Percentiles rank a stretch among this genome's conserved stretches.
Conservation (phyloP, 2,113 vertebrate genomes). For the Nibea coibor region DNA sequence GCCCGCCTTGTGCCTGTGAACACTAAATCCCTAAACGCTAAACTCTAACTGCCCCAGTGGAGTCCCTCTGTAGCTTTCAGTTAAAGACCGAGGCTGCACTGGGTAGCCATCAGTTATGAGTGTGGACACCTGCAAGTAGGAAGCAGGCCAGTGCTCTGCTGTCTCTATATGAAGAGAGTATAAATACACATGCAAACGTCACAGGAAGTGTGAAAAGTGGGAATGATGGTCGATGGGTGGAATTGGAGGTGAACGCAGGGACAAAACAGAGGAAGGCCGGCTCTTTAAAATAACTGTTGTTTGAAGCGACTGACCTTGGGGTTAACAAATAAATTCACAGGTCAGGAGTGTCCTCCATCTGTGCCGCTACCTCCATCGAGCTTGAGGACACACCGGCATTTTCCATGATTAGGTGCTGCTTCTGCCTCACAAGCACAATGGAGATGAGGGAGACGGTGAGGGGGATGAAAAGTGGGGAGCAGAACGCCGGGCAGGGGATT, state of each 20-base stretch:
- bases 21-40: not conserved
- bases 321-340: conserved; percentile 45
- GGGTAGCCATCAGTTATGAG: not conserved
- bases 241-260: not conserved
- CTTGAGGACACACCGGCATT: conserved; percentile 16
- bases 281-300: conserved; percentile 38
- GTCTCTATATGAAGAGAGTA: not conserved
- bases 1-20: not conserved
- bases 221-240: not conserved
- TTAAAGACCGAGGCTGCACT: conserved; percentile 2
- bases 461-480: not conserved
- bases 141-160: not conserved
- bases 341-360: conserved; percentile 42
- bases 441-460: conserved; percentile 16
- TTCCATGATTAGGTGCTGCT: conserved; percentile 49
- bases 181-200: not conserved
- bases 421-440: conserved; percentile 44
- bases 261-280: not conserved
- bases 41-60: conserved; percentile 1
- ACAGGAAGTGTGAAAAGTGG: not conserved
- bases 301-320: conserved; percentile 9
- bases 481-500: not conserved
- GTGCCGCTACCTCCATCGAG: conserved; percentile 7
- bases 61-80: not conserved
- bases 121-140: not conserved